Conservation (phyloP, 2,888 invertebrate genomes). For the Belgica antarctica region DNA sequence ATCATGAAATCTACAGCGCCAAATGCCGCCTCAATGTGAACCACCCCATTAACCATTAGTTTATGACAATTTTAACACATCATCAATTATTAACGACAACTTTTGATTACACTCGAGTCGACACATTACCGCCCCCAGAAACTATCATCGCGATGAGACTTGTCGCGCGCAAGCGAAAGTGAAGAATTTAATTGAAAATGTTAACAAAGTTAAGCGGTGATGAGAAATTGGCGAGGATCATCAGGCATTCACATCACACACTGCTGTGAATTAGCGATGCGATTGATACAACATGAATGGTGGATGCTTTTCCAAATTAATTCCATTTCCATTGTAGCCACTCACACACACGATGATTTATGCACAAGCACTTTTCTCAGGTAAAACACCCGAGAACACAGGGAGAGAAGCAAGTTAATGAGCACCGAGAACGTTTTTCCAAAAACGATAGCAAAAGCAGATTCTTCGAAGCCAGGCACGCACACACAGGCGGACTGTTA, state of each 20-base stretch:
- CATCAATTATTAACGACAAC: constrained; percentile 38
- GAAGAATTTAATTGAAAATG: constrained; percentile 7
- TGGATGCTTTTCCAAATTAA: neutral
- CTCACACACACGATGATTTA: constrained; percentile 20
- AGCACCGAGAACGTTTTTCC: neutral
- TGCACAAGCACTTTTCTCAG: neutral
- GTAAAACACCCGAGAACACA: neutral
- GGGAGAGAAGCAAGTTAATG: constrained; percentile 6
- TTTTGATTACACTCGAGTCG: constrained; percentile 24
- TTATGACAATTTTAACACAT: constrained; percentile 32
- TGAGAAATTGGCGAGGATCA: constrained; percentile 2
- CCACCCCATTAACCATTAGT: constrained; percentile 19
- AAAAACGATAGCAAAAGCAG: neutral
- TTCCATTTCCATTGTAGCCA: constrained; percentile 4
- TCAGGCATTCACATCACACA: neutral
- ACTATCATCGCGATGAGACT: neutral
- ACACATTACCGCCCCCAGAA: neutral
- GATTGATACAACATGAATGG: constrained; percentile 16
- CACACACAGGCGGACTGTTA: neutral
- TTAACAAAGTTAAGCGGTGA: neutral
- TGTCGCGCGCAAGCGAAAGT: neutral
- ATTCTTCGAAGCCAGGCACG: neutral
- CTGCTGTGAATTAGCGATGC: neutral
- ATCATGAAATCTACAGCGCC: no score
- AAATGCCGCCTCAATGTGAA: neutral